Conservation (phyloP, 2,113 vertebrate genomes). For the Cynoglossus semilaevis region DNA sequence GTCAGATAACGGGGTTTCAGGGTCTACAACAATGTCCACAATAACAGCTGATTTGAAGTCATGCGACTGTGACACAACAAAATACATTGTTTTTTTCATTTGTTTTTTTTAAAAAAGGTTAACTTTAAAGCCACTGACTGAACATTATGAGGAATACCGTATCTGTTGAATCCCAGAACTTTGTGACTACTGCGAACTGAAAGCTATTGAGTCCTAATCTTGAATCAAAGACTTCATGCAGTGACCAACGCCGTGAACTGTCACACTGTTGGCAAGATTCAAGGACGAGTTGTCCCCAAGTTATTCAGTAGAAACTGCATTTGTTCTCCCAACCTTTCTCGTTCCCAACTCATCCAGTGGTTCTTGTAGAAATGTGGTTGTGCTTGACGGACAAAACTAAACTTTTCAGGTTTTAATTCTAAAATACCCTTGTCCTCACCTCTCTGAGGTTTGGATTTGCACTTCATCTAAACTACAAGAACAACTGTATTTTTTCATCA, state of each 20-base stretch:
- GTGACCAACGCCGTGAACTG: constrained; percentile 61
- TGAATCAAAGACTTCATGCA: constrained; percentile 63
- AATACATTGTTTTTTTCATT: constrained; percentile 42
- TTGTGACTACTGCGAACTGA: constrained; percentile 72
- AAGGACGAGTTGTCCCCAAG: constrained; percentile 53
- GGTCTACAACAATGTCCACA: constrained; percentile 79
- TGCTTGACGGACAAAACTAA: constrained; percentile 88
- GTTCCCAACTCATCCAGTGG: constrained; percentile 59
- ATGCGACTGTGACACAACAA: constrained; percentile 78
- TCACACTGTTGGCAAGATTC: constrained; percentile 62
- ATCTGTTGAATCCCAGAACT: constrained; percentile 52
- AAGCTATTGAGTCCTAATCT: constrained; percentile 63
- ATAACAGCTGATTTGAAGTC: constrained; percentile 77
- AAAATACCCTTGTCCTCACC: constrained; percentile 74
- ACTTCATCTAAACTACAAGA: constrained; percentile 79
- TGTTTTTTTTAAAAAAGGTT: constrained; percentile 65
- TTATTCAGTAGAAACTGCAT: constrained; percentile 68
- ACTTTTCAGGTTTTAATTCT: constrained; percentile 71
- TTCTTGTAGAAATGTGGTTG: constrained; percentile 80
- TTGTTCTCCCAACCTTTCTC: constrained; percentile 42
- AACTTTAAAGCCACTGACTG: constrained; percentile 74
- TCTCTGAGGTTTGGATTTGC: constrained; percentile 75
- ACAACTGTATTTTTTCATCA: constrained; percentile 58
- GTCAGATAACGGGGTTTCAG: constrained; percentile 67
- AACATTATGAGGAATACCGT: constrained; percentile 61